A percentile compares a stretch with the other conserved stretches of the same genome.
These are phyloP conservation scores for Folsomia manolachei DNA, from an alignment of 2,888 invertebrate genomes.

Conservation along the genomic window DNA sequence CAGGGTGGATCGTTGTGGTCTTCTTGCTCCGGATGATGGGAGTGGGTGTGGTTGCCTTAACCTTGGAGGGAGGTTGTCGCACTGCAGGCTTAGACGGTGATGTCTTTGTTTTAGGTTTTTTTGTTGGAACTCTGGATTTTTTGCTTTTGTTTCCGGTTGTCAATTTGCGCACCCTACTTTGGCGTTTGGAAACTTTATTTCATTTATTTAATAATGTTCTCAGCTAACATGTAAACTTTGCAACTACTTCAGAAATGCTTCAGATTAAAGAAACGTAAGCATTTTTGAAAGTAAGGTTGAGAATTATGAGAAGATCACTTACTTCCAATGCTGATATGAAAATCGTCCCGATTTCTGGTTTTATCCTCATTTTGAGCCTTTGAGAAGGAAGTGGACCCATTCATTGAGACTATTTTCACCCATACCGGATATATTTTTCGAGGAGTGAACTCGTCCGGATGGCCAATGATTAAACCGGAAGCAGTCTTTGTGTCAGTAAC, in stretches of 20 bases:
- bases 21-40: no score
- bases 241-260: no score
- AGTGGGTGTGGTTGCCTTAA: no score
- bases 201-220: background rate
- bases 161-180: background rate
- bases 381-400: background rate
- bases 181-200: constrained; percentile 5
- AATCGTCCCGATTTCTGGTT: background rate
- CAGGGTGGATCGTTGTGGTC: background rate
- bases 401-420: background rate
- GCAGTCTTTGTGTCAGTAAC: no score
- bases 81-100: background rate
- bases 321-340: constrained; percentile 15
- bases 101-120: background rate
- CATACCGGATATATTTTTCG: background rate
- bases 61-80: no score
- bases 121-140: background rate
- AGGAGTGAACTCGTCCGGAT: background rate
- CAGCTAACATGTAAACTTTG: no score
- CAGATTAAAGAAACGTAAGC: no score
- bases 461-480: no score
- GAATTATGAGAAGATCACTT: no score
- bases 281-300: no score
- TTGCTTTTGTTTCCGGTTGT: background rate
- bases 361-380: background rate